A percentile compares a stretch with the other conserved stretches of the same genome.
These are phyloP conservation scores for Liopterus haemorrhoidalis DNA, from an alignment of 2,888 invertebrate species.

Conservation along the genomic window DNA sequence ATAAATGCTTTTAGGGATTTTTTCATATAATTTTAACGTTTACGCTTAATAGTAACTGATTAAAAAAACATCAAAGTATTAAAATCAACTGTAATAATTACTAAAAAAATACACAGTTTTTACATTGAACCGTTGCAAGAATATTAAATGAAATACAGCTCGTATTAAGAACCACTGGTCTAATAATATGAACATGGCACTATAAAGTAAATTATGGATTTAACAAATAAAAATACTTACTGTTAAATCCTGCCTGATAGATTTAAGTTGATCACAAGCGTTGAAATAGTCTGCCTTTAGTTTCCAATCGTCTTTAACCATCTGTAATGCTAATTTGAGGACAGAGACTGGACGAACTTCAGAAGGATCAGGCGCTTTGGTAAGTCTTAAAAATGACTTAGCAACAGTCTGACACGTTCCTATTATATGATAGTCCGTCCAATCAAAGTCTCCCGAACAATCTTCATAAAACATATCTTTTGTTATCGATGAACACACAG, in stretches of 20 bases:
- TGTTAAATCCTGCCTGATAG: conserved; percentile 96
- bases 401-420: conserved; percentile 93
- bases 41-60: no score
- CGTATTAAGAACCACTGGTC: background rate
- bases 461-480: conserved; percentile 50
- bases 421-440: conserved; percentile 82
- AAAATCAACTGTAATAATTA: no score
- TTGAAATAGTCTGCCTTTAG: conserved; percentile 90
- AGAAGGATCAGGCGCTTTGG: conserved; percentile 88
- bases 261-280: conserved; percentile 97
- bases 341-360: conserved; percentile 88
- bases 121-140: no score
- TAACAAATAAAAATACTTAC: conserved; percentile 62
- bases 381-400: conserved; percentile 92
- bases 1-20: no score
- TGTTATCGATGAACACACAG: background rate
- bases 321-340: conserved; percentile 74
- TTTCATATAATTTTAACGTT: no score
- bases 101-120: background rate
- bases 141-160: no score
- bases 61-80: no score
- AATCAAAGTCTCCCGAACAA: conserved; percentile 68
- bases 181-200: conserved; percentile 4
- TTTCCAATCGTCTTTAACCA: conserved; percentile 89
- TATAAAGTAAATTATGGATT: conserved; percentile 9